phyloP scores from a whole-genome alignment of 1,140 invertebrate species.

The Apis cerana region DNA sequence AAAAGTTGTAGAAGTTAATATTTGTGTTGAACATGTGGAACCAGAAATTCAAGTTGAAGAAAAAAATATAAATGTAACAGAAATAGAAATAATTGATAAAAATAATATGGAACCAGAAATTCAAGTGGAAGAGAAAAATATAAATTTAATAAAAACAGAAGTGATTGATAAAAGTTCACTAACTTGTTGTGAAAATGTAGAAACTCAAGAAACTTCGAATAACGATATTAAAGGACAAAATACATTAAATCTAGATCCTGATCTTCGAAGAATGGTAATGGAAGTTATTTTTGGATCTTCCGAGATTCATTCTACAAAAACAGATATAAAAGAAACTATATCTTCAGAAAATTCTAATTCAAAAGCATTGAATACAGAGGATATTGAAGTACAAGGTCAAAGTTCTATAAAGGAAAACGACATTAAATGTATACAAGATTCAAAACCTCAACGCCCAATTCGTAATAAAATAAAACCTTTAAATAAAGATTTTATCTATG shows the following conservation, averaged over 20 bases:
- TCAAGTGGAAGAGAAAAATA: background rate
- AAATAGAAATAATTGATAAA: background rate
- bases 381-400: background rate
- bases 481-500: slow-evolving; percentile 87
- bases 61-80: background rate
- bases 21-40: background rate
- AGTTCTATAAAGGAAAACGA: slow-evolving; percentile 8
- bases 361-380: background rate
- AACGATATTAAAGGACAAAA: slow-evolving; percentile 8
- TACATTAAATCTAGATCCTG: slow-evolving; percentile 46
- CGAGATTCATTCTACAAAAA: slow-evolving; percentile 20
- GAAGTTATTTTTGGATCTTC: slow-evolving; percentile 71
- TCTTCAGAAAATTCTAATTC: background rate
- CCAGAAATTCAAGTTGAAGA: background rate
- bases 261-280: slow-evolving; percentile 70
- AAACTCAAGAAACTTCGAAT: background rate
- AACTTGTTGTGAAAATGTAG: background rate
- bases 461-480: slow-evolving; percentile 85
- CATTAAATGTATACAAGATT: background rate
- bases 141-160: background rate
- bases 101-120: slow-evolving; percentile 6
- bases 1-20: slow-evolving; percentile 16
- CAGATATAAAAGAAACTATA: background rate
- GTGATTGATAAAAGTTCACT: background rate
- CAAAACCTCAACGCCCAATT: slow-evolving; percentile 78